Conservation (phyloP, 2,888 invertebrate genomes). For the Mesorhabditis spiculigera region DNA sequence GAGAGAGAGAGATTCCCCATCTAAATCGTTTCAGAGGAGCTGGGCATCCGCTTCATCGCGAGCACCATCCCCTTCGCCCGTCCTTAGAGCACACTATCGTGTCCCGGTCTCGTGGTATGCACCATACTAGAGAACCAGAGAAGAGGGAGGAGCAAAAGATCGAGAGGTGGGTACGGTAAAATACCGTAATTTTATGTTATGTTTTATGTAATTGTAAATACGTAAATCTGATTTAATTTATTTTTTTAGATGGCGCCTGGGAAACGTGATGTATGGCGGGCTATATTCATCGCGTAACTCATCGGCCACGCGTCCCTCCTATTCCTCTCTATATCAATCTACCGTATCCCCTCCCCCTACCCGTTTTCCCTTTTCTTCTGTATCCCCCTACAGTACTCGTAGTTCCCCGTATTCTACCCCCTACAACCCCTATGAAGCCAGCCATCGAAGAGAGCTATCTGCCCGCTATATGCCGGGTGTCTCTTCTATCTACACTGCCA, state of each 20-base stretch:
- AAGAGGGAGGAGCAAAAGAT: not conserved
- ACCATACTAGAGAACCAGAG: not conserved
- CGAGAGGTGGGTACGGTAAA: too few species aligned
- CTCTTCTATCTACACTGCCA: not conserved
- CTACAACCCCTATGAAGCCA: not conserved
- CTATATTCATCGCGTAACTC: slow-evolving; percentile 27
- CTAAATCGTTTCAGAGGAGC: not conserved
- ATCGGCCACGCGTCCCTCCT: slow-evolving; percentile 12
- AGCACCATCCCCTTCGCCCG: slow-evolving; percentile 5
- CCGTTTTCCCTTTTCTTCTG: not conserved
- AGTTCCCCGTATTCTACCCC: not conserved
- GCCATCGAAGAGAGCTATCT: not conserved
- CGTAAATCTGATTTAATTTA: too few species aligned
- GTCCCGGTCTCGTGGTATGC: slow-evolving; percentile 6
- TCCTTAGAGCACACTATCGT: slow-evolving; percentile 4
- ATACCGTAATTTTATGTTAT: too few species aligned
- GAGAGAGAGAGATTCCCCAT: too few species aligned
- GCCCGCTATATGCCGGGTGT: not conserved
- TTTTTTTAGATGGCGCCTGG: slow-evolving; percentile 37
- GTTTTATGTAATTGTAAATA: too few species aligned
- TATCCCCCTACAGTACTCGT: too few species aligned
- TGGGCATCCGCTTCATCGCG: not conserved
- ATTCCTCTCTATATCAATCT: not conserved
- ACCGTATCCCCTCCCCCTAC: too few species aligned
- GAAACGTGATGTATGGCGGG: slow-evolving; percentile 39